Conservation (phyloP, 1,140 invertebrate species). For the Papilio machaon region DNA sequence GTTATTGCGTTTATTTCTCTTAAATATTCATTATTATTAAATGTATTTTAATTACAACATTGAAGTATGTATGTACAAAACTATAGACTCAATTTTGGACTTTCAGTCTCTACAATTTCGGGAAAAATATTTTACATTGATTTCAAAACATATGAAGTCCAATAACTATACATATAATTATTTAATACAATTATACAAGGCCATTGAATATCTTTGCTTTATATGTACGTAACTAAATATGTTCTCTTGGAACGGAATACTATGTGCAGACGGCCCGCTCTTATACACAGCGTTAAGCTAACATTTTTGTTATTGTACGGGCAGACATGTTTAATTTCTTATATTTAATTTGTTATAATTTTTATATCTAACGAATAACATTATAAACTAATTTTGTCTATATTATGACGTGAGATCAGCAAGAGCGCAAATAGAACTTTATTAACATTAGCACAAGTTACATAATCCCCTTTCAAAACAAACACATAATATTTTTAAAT, state of each 20-base stretch:
- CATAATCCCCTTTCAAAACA: neutral
- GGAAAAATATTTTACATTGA: slow-evolving; percentile 69
- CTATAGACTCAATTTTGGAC: slow-evolving; percentile 80
- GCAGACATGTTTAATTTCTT: slow-evolving; percentile 27
- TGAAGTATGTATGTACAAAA: slow-evolving; percentile 80
- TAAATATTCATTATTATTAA: slow-evolving; percentile 75
- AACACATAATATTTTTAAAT: neutral
- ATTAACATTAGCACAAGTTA: neutral
- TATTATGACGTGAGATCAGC: slow-evolving; percentile 34
- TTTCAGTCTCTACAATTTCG: slow-evolving; percentile 79
- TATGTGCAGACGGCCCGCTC: slow-evolving; percentile 35
- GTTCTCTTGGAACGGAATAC: slow-evolving; percentile 25
- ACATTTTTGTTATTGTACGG: neutral
- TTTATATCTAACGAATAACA: slow-evolving; percentile 30
- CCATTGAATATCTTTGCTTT: slow-evolving; percentile 57
- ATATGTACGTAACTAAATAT: slow-evolving; percentile 48
- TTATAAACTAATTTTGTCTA: slow-evolving; percentile 37
- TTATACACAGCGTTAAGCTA: neutral
- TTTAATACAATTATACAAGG: slow-evolving; percentile 76
- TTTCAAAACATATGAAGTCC: slow-evolving; percentile 60
- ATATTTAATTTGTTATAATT: slow-evolving; percentile 29
- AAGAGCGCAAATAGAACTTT: slow-evolving; percentile 31
- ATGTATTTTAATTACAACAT: slow-evolving; percentile 77
- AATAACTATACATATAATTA: slow-evolving; percentile 64
- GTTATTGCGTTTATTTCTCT: slow-evolving; percentile 75